A percentile compares a stretch with the other conserved stretches of the same genome.
These are phyloP conservation scores for Garrulus glandarius DNA, from an alignment of 2,797 vertebrate genomes.

Conservation along the genomic window DNA sequence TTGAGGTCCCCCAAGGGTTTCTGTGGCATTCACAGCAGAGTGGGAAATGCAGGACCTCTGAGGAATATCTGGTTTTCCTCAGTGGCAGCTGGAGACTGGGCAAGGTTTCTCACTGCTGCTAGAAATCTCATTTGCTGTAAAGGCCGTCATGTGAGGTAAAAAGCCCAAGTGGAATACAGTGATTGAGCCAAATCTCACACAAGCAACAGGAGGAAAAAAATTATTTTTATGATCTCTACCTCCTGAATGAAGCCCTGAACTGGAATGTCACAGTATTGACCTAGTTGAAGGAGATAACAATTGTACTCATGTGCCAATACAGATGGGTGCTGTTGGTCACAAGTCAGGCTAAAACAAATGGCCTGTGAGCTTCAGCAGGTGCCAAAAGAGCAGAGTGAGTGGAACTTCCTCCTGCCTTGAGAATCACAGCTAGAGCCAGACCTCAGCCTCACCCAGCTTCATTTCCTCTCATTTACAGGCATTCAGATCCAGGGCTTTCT, in stretches of 20 bases:
- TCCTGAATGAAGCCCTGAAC: background rate
- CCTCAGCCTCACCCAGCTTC: background rate
- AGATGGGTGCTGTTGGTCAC: background rate
- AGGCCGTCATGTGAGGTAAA: background rate
- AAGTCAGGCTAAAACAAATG: background rate
- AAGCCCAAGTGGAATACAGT: background rate
- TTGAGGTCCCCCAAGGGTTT: background rate
- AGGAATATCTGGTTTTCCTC: background rate
- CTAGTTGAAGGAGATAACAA: background rate
- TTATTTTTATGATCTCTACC: background rate
- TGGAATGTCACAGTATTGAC: background rate
- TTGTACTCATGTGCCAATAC: background rate
- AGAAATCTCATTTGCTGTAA: background rate
- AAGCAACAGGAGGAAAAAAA: background rate
- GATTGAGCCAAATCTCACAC: background rate
- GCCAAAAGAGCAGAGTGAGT: background rate
- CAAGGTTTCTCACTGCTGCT: background rate
- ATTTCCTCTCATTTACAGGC: constrained; percentile 17
- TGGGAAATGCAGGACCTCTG: background rate
- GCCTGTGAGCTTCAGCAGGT: background rate
- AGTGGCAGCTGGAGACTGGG: background rate
- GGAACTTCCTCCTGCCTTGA: background rate
- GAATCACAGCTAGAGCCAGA: background rate
- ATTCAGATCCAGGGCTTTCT: background rate
- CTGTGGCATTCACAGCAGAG: background rate